A percentile compares a stretch with the other conserved stretches of the same genome.
Conservation (phyloP, 1,140 invertebrate species). For the Drosophila miranda region DNA sequence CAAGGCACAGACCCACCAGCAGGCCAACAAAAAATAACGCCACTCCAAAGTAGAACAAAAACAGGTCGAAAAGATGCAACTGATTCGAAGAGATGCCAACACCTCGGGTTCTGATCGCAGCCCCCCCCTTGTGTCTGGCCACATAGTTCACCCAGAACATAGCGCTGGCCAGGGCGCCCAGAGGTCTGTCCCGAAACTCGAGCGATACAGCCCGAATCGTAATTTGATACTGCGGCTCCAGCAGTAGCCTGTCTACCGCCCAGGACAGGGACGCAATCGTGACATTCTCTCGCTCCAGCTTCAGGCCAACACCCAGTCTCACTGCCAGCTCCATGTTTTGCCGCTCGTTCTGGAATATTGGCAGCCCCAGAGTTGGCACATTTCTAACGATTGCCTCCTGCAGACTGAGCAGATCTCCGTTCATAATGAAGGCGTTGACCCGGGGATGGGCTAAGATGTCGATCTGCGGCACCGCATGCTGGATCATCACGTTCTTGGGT, state of each 20-base stretch:
- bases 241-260: slow-evolving; percentile 63
- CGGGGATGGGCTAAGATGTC: slow-evolving; percentile 84
- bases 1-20: slow-evolving; percentile 36
- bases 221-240: slow-evolving; percentile 60
- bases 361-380: slow-evolving; percentile 84
- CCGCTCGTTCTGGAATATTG: slow-evolving; percentile 82
- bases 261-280: slow-evolving; percentile 60
- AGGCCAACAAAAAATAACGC: slow-evolving; percentile 23
- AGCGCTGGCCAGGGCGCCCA: slow-evolving; percentile 84
- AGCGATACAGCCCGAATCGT: slow-evolving; percentile 82
- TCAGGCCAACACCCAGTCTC: slow-evolving; percentile 53
- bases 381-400: slow-evolving; percentile 83
- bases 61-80: slow-evolving; percentile 69
- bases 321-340: slow-evolving; percentile 80
- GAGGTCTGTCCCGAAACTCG: slow-evolving; percentile 84
- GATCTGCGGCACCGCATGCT: slow-evolving; percentile 84
- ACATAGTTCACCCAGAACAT: slow-evolving; percentile 86
- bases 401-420: slow-evolving; percentile 84
- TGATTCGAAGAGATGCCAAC: slow-evolving; percentile 62
- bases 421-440: slow-evolving; percentile 83
- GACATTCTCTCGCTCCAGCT: slow-evolving; percentile 61
- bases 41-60: slow-evolving; percentile 55
- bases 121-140: slow-evolving; percentile 84
- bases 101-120: slow-evolving; percentile 57
- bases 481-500: slow-evolving; percentile 83